Percentiles rank a stretch among this genome's conserved stretches.
phyloP scores from a whole-genome alignment of 2,113 vertebrate genomes.

The Melanerpes aurifrons region DNA sequence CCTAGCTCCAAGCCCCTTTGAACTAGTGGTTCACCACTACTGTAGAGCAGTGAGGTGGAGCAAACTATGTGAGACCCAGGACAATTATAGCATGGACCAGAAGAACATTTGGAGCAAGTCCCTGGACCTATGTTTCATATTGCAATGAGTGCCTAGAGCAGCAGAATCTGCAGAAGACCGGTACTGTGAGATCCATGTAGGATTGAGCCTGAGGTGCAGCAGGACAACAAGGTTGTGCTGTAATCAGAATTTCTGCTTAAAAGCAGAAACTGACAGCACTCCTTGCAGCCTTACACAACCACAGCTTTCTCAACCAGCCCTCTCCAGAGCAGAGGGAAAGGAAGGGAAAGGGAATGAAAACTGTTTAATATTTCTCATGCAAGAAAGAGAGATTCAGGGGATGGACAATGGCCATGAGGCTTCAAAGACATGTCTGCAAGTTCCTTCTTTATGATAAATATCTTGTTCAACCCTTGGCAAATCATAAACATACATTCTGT shows the following conservation, averaged over 20 bases:
- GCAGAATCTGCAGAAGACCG: background rate
- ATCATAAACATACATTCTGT: background rate
- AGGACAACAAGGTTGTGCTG: background rate
- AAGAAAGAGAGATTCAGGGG: background rate
- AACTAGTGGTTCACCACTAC: background rate
- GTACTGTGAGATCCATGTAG: background rate
- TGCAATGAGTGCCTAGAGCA: background rate
- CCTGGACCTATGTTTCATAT: background rate
- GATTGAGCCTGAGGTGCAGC: background rate
- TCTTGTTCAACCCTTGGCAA: background rate
- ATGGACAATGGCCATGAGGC: background rate
- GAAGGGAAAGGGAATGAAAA: background rate
- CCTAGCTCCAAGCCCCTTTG: background rate
- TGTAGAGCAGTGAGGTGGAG: background rate
- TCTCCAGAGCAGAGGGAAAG: background rate
- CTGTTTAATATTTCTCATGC: background rate
- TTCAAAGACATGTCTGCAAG: background rate
- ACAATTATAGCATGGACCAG: background rate
- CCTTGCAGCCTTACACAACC: background rate
- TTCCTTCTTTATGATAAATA: slow-evolving; percentile 3
- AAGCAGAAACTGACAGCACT: background rate
- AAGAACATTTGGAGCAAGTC: background rate
- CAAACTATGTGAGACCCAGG: background rate
- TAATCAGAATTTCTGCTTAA: background rate
- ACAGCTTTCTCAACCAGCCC: background rate